phyloP scores from a whole-genome alignment of 1,140 invertebrate genomes.

The Ceratina japonica region DNA sequence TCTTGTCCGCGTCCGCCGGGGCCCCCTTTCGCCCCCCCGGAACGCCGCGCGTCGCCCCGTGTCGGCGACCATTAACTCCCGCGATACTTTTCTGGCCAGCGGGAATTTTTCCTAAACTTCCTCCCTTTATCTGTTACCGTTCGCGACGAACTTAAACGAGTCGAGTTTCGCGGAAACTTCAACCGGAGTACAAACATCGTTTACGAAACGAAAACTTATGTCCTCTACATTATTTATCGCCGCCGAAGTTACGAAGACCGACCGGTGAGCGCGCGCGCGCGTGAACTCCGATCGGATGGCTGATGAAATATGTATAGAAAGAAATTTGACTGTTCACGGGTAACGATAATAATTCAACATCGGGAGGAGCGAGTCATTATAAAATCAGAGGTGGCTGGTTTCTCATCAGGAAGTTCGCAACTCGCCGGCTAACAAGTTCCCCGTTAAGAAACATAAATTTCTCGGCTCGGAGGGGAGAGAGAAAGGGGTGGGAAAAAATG shows the following conservation, averaged over 20 bases:
- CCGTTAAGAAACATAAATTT: background rate
- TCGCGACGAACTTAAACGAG: background rate
- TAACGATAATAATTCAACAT: background rate
- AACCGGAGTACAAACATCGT: background rate
- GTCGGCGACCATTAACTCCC: too few relatives aligned
- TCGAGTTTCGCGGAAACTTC: background rate
- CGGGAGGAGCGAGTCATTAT: background rate
- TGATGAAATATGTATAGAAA: background rate
- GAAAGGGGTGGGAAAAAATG: too few relatives aligned
- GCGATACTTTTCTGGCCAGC: background rate
- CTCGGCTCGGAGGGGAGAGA: too few relatives aligned
- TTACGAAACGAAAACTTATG: background rate
- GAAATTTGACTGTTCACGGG: background rate
- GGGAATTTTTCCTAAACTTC: background rate
- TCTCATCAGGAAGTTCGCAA: conserved; percentile 2
- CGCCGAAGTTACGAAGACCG: too few relatives aligned
- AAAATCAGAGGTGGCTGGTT: background rate
- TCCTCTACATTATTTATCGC: background rate
- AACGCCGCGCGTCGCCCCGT: too few relatives aligned
- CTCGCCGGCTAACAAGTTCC: background rate
- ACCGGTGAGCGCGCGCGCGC: too few relatives aligned
- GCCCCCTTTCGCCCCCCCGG: too few relatives aligned
- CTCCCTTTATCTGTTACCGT: background rate
- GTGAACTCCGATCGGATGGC: background rate
- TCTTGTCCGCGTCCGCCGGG: background rate